Conservation (phyloP, 2,797 vertebrate species). For the Pangasius sanitwongsei region DNA sequence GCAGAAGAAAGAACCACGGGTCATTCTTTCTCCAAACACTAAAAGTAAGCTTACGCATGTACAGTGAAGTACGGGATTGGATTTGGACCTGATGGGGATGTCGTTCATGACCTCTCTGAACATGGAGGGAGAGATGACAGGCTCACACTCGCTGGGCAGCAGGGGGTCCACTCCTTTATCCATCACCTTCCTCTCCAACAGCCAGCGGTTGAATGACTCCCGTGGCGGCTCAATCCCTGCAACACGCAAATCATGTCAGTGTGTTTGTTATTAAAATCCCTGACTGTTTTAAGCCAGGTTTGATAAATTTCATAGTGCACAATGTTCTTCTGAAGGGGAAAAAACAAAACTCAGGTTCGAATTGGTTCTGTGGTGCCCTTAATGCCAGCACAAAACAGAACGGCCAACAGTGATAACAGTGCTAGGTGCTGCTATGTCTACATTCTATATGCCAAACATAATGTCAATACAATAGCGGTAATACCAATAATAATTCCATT, state of each 20-base stretch:
- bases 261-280: neutral
- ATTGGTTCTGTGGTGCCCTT: neutral
- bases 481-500: neutral
- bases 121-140: conserved; percentile 93
- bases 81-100: conserved; percentile 92
- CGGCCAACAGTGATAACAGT: neutral
- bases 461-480: neutral
- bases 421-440: neutral
- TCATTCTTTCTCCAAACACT: neutral
- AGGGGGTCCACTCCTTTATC: conserved; percentile 93
- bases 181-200: conserved; percentile 92
- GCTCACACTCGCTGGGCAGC: conserved; percentile 92
- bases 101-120: conserved; percentile 99
- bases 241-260: conserved; percentile 53
- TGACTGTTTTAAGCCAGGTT: neutral
- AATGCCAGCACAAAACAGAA: neutral
- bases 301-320: neutral
- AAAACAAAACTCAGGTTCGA: neutral
- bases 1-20: neutral
- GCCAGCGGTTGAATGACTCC: conserved; percentile 98
- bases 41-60: neutral
- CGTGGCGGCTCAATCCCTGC: conserved; percentile 93
- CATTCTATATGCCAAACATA: neutral
- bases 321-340: neutral
- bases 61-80: neutral